These are phyloP conservation scores for Pachliopta kotzebuea DNA, from an alignment of 2,888 invertebrate species.

Conservation along the genomic window DNA sequence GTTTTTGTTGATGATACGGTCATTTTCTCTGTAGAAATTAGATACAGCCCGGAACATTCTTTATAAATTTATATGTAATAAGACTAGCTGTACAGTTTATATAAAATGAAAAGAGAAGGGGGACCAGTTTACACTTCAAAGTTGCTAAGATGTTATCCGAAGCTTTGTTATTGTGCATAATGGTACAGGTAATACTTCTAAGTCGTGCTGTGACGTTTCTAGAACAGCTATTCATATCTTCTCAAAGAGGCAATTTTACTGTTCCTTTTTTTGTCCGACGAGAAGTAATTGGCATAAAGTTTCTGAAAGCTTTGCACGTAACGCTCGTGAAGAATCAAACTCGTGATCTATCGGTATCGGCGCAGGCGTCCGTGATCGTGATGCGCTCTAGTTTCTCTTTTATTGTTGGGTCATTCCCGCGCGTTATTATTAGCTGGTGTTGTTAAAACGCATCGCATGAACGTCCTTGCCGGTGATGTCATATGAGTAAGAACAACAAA, in stretches of 20 bases:
- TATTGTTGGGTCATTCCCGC: conserved; percentile 37
- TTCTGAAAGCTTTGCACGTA: conserved; percentile 27
- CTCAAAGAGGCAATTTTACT: conserved; percentile 34
- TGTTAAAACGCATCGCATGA: conserved; percentile 48
- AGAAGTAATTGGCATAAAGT: conserved; percentile 28
- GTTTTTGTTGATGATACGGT: conserved; percentile 25
- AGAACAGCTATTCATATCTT: conserved; percentile 37
- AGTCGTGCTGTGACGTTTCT: conserved; percentile 41
- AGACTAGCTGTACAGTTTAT: conserved; percentile 33
- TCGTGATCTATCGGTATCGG: conserved; percentile 28
- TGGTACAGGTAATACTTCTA: conserved; percentile 45
- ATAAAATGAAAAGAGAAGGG: conserved; percentile 36
- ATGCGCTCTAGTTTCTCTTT: conserved; percentile 29
- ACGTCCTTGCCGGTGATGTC: conserved; percentile 54
- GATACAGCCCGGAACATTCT: conserved; percentile 35
- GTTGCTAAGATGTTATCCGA: conserved; percentile 36
- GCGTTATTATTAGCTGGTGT: conserved; percentile 42
- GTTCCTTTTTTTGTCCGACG: conserved; percentile 27
- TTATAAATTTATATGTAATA: conserved; percentile 34
- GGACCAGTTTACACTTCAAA: conserved; percentile 32
- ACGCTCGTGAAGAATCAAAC: conserved; percentile 16
- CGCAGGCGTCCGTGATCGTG: conserved; percentile 21
- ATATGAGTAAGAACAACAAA: conserved; percentile 46
- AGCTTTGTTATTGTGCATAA: conserved; percentile 40
- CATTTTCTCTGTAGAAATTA: conserved; percentile 38